These are phyloP conservation scores for Linurgus olivaceus DNA, from an alignment of 2,797 vertebrate species.

Conservation along the genomic window DNA sequence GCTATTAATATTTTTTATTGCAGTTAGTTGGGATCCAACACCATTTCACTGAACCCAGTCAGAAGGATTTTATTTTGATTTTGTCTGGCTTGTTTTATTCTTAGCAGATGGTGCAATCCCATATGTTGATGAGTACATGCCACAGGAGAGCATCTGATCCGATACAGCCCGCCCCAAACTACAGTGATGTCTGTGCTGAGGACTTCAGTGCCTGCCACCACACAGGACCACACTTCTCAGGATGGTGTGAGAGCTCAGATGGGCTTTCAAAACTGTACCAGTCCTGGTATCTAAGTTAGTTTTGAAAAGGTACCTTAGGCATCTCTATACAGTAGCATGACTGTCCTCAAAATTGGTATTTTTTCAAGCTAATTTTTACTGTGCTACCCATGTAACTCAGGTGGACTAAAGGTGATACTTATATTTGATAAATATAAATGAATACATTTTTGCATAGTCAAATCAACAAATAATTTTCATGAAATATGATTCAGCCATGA, in stretches of 20 bases:
- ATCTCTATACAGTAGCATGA: neutral
- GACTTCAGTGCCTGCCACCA: neutral
- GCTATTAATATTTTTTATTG: constrained; percentile 39
- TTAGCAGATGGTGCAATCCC: constrained; percentile 46
- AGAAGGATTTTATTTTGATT: constrained; percentile 54
- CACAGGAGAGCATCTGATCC: neutral
- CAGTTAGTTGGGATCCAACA: neutral
- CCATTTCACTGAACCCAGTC: constrained; percentile 8
- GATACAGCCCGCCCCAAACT: neutral
- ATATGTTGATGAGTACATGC: constrained; percentile 13
- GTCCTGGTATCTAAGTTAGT: neutral
- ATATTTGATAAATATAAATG: neutral
- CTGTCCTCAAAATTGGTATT: neutral
- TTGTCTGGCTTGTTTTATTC: constrained; percentile 60
- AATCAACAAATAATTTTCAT: neutral
- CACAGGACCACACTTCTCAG: neutral
- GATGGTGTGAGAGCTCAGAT: neutral
- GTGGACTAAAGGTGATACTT: neutral
- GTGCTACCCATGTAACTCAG: accelerated
- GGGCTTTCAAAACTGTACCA: neutral
- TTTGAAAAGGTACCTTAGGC: neutral
- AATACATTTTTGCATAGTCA: neutral
- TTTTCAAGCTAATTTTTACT: neutral
- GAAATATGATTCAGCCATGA: neutral
- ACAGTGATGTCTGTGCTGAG: neutral